Conservation (phyloP, 2,888 invertebrate genomes). For the Hipparchia sbordonii region DNA sequence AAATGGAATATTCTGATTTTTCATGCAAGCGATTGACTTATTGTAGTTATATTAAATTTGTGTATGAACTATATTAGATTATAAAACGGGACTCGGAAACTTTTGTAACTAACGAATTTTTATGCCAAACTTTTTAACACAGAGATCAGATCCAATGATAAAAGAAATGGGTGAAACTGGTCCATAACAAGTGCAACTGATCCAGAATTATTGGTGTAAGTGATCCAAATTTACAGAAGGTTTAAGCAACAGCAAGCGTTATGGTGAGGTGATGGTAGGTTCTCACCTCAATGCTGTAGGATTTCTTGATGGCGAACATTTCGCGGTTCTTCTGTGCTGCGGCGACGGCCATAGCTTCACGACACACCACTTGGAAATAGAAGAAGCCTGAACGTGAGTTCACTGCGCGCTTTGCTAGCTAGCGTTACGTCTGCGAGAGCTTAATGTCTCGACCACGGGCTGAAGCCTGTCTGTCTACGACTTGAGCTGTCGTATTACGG, state of each 20-base stretch:
- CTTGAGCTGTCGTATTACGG: slow-evolving; percentile 81
- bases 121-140: slow-evolving; percentile 10
- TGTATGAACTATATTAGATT: not conserved
- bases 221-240: slow-evolving; percentile 12
- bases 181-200: slow-evolving; percentile 2
- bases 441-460: slow-evolving; percentile 84
- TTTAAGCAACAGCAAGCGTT: slow-evolving; percentile 29
- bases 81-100: not conserved
- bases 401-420: slow-evolving; percentile 77
- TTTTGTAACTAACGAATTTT: not conserved
- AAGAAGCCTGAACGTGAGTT: slow-evolving; percentile 77
- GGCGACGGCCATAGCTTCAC: slow-evolving; percentile 91
- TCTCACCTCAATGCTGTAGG: slow-evolving; percentile 98
- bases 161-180: not conserved
- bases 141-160: slow-evolving; percentile 2
- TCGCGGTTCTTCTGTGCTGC: slow-evolving; percentile 97
- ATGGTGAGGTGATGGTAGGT: slow-evolving; percentile 36
- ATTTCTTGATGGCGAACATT: slow-evolving; percentile 98
- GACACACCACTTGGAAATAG: slow-evolving; percentile 75
- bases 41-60: not conserved
- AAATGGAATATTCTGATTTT: slow-evolving; percentile 7
- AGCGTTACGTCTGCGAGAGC: slow-evolving; percentile 81
- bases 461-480: slow-evolving; percentile 82
- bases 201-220: not conserved
- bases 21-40: slow-evolving; percentile 7